A percentile compares a stretch with the other conserved stretches of the same genome.
Conservation (phyloP, 2,113 vertebrate species). For the Polyodon spathula region DNA sequence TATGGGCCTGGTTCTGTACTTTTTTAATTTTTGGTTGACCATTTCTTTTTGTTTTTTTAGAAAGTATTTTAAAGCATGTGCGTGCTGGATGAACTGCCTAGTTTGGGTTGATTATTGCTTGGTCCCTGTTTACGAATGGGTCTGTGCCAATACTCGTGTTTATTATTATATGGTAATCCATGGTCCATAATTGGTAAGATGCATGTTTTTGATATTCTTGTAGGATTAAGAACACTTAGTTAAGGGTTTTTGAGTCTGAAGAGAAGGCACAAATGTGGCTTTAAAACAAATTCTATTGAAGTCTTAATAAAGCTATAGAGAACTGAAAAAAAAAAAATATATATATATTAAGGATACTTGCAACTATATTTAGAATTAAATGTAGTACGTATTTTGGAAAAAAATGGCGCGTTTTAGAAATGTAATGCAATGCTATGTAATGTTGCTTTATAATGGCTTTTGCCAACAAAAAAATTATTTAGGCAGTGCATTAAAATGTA, state of each 20-base stretch:
- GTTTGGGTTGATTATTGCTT: constrained; percentile 44
- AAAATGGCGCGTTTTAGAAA: no score
- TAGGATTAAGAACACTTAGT: constrained; percentile 2
- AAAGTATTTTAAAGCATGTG: constrained; percentile 56
- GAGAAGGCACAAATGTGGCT: background rate
- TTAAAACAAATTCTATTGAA: no score
- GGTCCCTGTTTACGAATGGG: constrained; percentile 28
- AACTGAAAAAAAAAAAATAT: no score
- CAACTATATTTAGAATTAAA: background rate
- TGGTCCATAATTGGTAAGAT: constrained; percentile 44
- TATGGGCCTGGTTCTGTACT: constrained; percentile 23
- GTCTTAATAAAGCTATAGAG: no score
- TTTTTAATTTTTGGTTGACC: constrained; percentile 19
- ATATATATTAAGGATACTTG: no score
- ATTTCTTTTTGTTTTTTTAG: constrained; percentile 36
- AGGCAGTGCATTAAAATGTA: no score
- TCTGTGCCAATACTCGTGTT: constrained; percentile 23
- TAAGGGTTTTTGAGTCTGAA: constrained; percentile 15
- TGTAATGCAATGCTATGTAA: no score
- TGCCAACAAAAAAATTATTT: no score
- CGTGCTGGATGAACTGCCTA: constrained; percentile 82
- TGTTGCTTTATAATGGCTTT: no score
- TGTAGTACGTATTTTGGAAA: background rate
- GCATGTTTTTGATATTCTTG: constrained; percentile 16
- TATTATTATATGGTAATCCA: constrained; percentile 24